Conservation (phyloP, 2,797 vertebrate genomes). For the Rhabdophis nuchalis region DNA sequence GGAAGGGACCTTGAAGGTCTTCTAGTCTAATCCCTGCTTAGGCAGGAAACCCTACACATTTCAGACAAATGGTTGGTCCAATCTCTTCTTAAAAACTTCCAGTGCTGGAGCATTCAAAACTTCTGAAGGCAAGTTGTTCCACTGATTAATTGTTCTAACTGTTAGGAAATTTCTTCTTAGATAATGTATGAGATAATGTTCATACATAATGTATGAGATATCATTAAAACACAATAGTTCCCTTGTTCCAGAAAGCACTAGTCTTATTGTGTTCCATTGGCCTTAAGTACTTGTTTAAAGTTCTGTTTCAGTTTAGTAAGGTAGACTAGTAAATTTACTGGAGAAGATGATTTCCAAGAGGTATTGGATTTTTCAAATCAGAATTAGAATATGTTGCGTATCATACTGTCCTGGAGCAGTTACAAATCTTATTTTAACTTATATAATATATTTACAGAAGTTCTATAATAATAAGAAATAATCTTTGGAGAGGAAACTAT, state of each 20-base stretch:
- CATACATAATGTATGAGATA: no score
- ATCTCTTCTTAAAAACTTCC: background rate
- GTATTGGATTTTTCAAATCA: background rate
- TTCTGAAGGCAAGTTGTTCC: background rate
- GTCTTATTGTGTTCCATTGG: background rate
- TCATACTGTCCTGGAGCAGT: background rate
- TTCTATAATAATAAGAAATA: background rate
- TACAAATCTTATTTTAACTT: background rate
- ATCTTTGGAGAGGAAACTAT: background rate
- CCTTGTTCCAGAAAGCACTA: background rate
- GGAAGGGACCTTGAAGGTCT: background rate
- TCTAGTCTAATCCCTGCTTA: background rate
- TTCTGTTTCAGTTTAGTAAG: background rate
- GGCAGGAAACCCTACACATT: background rate
- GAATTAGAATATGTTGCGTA: background rate
- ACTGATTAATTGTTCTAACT: background rate
- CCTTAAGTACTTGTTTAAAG: background rate
- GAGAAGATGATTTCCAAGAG: background rate
- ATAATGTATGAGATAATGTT: no score
- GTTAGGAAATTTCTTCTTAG: background rate
- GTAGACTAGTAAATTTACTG: background rate
- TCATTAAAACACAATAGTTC: background rate
- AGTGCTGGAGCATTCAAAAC: background rate
- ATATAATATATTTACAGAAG: background rate
- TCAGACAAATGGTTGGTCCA: background rate